phyloP scores from a whole-genome alignment of 2,888 invertebrate genomes.

The Venusia cambrica region DNA sequence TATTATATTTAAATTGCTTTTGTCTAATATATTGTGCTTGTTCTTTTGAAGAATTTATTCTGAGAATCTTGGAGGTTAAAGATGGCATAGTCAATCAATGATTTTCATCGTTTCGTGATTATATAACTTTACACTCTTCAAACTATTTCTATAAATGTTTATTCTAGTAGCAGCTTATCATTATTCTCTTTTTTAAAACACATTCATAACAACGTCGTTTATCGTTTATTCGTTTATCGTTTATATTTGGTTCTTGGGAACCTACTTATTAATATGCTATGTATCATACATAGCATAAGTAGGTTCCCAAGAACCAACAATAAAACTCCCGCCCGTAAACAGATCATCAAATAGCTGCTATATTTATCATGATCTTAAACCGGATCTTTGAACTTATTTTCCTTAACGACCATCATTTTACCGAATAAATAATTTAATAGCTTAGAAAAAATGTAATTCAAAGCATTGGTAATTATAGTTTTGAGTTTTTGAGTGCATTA shows the following conservation, averaged over 20 bases:
- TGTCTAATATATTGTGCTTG: too few relatives aligned
- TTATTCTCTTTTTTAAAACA: too few relatives aligned
- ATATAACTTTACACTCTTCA: too few relatives aligned
- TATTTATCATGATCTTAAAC: conserved; percentile 44
- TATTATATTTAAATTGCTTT: too few relatives aligned
- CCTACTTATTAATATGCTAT: conserved; percentile 13
- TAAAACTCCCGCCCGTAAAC: conserved; percentile 28
- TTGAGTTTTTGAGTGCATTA: conserved; percentile 32
- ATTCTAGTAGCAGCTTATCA: too few relatives aligned
- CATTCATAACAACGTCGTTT: too few relatives aligned
- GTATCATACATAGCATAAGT: conserved; percentile 25
- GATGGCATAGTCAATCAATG: too few relatives aligned
- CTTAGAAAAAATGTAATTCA: conserved; percentile 46
- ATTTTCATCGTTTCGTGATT: too few relatives aligned
- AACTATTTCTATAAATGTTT: too few relatives aligned
- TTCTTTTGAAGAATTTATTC: too few relatives aligned
- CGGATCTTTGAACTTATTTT: conserved; percentile 44
- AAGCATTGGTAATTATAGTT: conserved; percentile 52
- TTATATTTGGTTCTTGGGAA: conserved; percentile 9
- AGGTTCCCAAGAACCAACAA: conserved; percentile 30
- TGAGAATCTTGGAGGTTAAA: too few relatives aligned
- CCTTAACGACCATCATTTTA: conserved; percentile 44
- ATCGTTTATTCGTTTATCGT: too few relatives aligned
- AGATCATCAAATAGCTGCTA: conserved; percentile 30
- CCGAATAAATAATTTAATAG: conserved; percentile 50